Percentiles rank a stretch among this genome's conserved stretches.
phyloP scores from a whole-genome alignment of 64 coral and sea anemone species.

The Catalaphyllia jardinei region DNA sequence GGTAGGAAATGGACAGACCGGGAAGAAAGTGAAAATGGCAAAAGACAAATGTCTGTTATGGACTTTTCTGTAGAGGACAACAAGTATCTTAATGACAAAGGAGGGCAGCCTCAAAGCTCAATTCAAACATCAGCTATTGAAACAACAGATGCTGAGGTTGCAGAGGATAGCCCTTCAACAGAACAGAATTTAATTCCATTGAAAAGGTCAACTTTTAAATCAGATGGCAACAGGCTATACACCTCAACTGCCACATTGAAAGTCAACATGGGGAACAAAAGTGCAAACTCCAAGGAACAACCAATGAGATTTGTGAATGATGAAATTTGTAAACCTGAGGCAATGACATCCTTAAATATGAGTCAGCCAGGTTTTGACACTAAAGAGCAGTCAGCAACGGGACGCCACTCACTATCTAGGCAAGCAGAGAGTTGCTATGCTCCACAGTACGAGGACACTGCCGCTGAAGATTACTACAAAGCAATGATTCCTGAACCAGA shows the following conservation, averaged over 20 bases:
- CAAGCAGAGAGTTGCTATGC: not conserved
- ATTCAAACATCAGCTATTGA: not conserved
- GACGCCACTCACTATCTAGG: too few relatives aligned
- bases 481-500: conserved; percentile 46
- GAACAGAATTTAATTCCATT: not conserved
- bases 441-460: not conserved
- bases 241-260: conserved; percentile 29
- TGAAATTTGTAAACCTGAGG: not conserved
- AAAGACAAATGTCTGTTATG: not conserved
- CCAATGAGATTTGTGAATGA: not conserved
- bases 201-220: not conserved
- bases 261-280: not conserved
- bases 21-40: not conserved
- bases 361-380: not conserved
- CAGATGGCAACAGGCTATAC: not conserved
- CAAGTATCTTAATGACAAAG: not conserved
- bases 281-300: not conserved
- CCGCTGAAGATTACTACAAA: conserved; percentile 11
- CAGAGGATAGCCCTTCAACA: not conserved
- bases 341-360: too few relatives aligned
- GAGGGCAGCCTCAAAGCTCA: not conserved
- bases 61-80: conserved; percentile 15
- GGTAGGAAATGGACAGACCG: not conserved
- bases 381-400: not conserved
- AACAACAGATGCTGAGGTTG: not conserved